Base-by-base conservation (phyloP, 2,888 invertebrate species). In the Punctoribates punctum region DNA sequence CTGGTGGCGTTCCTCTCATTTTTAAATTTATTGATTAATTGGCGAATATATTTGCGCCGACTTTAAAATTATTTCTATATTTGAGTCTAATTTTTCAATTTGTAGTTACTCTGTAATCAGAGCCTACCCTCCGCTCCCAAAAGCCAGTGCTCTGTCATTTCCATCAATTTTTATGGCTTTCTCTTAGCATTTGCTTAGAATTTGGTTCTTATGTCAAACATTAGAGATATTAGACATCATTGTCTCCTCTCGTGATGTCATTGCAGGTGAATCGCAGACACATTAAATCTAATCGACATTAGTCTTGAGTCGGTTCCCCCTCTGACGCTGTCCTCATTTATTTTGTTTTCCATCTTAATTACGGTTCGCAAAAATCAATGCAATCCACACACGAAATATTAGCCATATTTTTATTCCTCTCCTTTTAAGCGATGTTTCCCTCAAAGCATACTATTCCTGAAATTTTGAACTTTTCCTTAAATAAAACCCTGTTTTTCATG, bases 211-310 rank as follows among this genome's bases (percentile, higher is more conserved):
- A n/a, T 29, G 62, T 62, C 29, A 62, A 6, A 62, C 62, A 62
- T 62, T 62, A 62, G 62, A 29, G 25, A 29, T 62, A 62, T 62
- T 62, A 62, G 62, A 62, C 34, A 62, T 62, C 27, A 62, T 62
- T 62, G 62, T 62, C 62, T 29, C 15, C 15, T 62, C 15, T 62
- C 62, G 62, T 62, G 62, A 29, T 62, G 62, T 62, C 62, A n/a
- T 62, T 34, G 62, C 62, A 62, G 62, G 62, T 62, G 62, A 62
- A 62, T 62, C 62, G n/a, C 62, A 29, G 34, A 62, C 62, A 62
- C 62, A 29, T 29, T 62, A 62, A 42, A 62, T 62, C 34, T 3
- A 8, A 34, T 62, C 25, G 13, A 27, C 27, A 60, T 29, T 62
- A 62, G 29, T 62, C 15, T 29, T 29, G n/a, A n/a, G n/a, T n/a